Percentiles rank a stretch among this genome's conserved stretches.
These are phyloP conservation scores for Bombus waltoni DNA, from an alignment of 1,140 invertebrate genomes.

Conservation along the genomic window DNA sequence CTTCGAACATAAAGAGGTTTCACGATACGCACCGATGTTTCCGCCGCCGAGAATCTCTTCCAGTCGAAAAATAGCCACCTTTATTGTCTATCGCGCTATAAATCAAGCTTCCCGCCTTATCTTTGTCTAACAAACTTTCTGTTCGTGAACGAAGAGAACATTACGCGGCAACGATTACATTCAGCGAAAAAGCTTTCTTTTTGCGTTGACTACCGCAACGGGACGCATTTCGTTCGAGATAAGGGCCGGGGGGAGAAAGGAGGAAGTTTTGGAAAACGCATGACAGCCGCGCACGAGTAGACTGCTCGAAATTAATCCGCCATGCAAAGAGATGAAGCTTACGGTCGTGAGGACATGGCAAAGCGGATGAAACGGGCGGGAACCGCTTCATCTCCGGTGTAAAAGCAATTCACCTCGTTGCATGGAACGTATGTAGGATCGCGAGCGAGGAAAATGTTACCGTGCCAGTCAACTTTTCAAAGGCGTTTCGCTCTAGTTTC, in stretches of 20 bases:
- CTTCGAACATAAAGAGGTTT: background rate
- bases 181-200: background rate
- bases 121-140: background rate
- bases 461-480: constrained; percentile 4
- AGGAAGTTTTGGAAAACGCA: constrained; percentile 2
- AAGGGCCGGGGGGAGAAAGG: background rate
- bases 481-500: background rate
- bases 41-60: background rate
- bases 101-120: background rate
- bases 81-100: background rate
- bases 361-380: constrained; percentile 39
- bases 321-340: constrained; percentile 47
- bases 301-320: constrained; percentile 59
- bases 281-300: constrained; percentile 6
- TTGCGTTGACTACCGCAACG: background rate
- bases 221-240: background rate
- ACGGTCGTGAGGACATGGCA: constrained; percentile 22
- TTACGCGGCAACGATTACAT: background rate
- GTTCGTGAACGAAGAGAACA: too few species aligned
- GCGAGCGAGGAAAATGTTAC: constrained; percentile 2
- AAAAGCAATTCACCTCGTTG: constrained; percentile 39
- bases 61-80: background rate
- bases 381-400: constrained; percentile 46
- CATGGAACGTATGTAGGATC: constrained; percentile 5
- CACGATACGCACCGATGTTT: background rate